Conservation (phyloP, 1,140 invertebrate species). For the Adelges cooleyi region DNA sequence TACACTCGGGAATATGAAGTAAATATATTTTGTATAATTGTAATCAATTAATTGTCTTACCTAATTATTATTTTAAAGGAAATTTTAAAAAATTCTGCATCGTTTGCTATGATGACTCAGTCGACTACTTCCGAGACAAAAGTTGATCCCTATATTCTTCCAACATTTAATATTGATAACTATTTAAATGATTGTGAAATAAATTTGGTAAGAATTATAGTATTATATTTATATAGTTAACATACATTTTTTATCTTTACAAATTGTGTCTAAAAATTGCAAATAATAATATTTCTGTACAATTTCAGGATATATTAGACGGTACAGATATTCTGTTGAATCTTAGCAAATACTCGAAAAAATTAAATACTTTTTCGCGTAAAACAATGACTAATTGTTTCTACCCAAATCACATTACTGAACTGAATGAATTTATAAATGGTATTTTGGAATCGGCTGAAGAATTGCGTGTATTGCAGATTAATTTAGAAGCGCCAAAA, state of each 20-base stretch:
- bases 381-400: conserved; percentile 13
- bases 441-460: not conserved
- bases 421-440: conserved; percentile 23
- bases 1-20: conserved; percentile 68
- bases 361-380: not conserved
- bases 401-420: not conserved
- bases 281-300: too few species aligned
- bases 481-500: conserved; percentile 50
- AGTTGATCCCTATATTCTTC: not conserved
- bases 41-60: not conserved
- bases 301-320: too few species aligned
- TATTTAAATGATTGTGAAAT: not conserved
- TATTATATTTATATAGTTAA: not conserved
- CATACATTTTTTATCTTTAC: not conserved
- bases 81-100: conserved; percentile 45
- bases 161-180: not conserved
- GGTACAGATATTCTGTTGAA: not conserved
- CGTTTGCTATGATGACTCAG: conserved; percentile 32
- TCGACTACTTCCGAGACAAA: not conserved
- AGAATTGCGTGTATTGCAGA: conserved; percentile 37
- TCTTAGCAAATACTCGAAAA: conserved; percentile 8
- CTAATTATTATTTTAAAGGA: conserved; percentile 37
- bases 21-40: not conserved
- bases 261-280: too few species aligned
- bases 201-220: not conserved